Base-by-base conservation (phyloP, 2,113 vertebrate genomes). In the Tetrax tetrax region DNA sequence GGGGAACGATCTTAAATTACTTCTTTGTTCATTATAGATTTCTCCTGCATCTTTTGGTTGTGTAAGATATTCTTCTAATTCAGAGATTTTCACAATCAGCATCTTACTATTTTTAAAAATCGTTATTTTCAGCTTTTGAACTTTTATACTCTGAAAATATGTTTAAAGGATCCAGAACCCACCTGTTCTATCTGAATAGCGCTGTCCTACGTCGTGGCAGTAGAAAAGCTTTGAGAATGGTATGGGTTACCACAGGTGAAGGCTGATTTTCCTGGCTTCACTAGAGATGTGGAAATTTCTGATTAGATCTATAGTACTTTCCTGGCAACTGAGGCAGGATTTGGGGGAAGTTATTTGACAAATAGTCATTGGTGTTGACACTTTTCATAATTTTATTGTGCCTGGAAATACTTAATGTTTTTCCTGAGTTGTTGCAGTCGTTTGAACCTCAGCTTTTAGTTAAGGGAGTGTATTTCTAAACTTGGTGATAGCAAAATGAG, bases 1-100 rank as follows among this genome's bases (percentile, higher is more conserved):
- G 10, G 51, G 86, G 79, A 88, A 59, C 28, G 54, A 43, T 66
- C 69, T 90, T 90, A 86, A 92, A 83, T 94, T 92, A 90, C 25
- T 54, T 91, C 45, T 90, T 69, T 78, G 33, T 88, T 95, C 54
- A 43, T 94, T 95, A 66, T 48, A 88, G 76, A 83, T 88, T 94
- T 92, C 71, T 94, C 83, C 71, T 87, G 47, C 41, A 47, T 75
- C 41, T 78, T 92, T 93, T 90, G 2, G 8, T 93, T 91, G 28
- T 51, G 24, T 57, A 64, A 87, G 43, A 37, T 54, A 17, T 85
- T 93, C 43, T 71, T 75, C 17, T 83, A 56, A 85, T 92, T 90
- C 33, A 35, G 75, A 90, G 43, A 83, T 83, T 74, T 94, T 86
- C 35, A n/a, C 85, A 93, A 93, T 76, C 75, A 80, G 60, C 43